Base-by-base conservation (phyloP, 2,797 vertebrate genomes). In the Enteromius anoplus region DNA sequence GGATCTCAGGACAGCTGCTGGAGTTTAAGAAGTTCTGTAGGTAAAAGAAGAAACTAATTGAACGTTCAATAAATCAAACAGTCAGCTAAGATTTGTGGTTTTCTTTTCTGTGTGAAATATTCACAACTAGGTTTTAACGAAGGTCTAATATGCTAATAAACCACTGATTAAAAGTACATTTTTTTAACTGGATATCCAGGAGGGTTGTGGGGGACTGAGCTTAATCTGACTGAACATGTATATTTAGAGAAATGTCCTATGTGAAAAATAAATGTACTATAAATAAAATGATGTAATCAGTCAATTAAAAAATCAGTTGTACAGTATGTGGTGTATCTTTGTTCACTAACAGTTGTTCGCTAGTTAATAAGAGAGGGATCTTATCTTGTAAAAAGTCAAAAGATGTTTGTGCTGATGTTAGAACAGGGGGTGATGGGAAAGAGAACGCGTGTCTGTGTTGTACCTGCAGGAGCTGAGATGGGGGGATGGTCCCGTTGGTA, bases 1-100 rank as follows among this genome's bases (percentile, higher is more conserved):
- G 98, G 86, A 99, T 97, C 93, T 99, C 98, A 87, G 97, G 97
- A 90, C 97, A 99, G 88, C 96, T 98, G 93, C 95, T 98, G 53
- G 97, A 94, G 93, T 97, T 99, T 88, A 99, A 93, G 87, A 99
- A 97, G 90, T 97, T 99, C 98, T 99, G 49, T 15, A 79, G 47
- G 49, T 53, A 78, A 82, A 77, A 79, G 23, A 75, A 60, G 26
- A 71, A 3, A 58, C 14, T 10, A 7, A 19, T 8, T 21, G 4
- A 49, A 51, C 11, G 11, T 77, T 21, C 51, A 23, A 37, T 40
- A 34, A 15, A 73, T 21, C 47, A 29, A 45, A 26, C 42, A 34
- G 45, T 29, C 47, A 53, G 17, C 17, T 49, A 71, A 32, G 51
- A 15, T 15, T 4, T 21, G 7, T 37, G 11, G 11, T 37, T 75